Evolutionary conservation across 1,140 invertebrate genomes (phyloP).

Genomic region (Drosophila sproati): DNA sequence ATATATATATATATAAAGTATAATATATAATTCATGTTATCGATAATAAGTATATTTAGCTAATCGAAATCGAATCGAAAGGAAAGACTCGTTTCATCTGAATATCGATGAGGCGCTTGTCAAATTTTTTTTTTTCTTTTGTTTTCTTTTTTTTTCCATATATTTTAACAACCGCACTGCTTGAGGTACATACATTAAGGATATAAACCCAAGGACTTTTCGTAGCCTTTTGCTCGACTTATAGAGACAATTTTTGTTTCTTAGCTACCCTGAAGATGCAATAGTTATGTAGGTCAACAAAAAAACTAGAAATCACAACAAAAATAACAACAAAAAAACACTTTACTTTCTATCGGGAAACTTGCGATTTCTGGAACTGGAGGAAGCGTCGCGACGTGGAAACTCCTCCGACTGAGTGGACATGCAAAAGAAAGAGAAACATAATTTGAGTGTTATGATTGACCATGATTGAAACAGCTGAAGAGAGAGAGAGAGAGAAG

Average conservation of each 20-base stretch:
- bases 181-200: slow-evolving; percentile 80
- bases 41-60: slow-evolving; percentile 37
- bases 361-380: slow-evolving; percentile 68
- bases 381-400: slow-evolving; percentile 68
- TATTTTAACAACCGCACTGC: slow-evolving; percentile 70
- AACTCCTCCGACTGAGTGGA: slow-evolving; percentile 67
- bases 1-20: slow-evolving; percentile 2
- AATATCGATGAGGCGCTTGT: slow-evolving; percentile 7
- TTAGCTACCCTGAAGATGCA: slow-evolving; percentile 56
- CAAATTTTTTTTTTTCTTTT: slow-evolving; percentile 11
- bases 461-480: not conserved
- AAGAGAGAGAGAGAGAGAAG: not conserved
- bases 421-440: slow-evolving; percentile 2
- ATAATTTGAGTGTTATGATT: not conserved
- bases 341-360: slow-evolving; percentile 79
- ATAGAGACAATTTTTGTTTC: slow-evolving; percentile 33
- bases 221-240: slow-evolving; percentile 51
- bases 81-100: slow-evolving; percentile 43
- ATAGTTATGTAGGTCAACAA: slow-evolving; percentile 8
- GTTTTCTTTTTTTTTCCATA: not conserved
- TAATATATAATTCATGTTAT: slow-evolving; percentile 19
- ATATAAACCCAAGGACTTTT: slow-evolving; percentile 56
- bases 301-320: not conserved
- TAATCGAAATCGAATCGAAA: slow-evolving; percentile 52
- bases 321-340: not conserved